These are phyloP conservation scores for Silurus glanis DNA, from an alignment of 2,113 vertebrate species.

Conservation along the genomic window DNA sequence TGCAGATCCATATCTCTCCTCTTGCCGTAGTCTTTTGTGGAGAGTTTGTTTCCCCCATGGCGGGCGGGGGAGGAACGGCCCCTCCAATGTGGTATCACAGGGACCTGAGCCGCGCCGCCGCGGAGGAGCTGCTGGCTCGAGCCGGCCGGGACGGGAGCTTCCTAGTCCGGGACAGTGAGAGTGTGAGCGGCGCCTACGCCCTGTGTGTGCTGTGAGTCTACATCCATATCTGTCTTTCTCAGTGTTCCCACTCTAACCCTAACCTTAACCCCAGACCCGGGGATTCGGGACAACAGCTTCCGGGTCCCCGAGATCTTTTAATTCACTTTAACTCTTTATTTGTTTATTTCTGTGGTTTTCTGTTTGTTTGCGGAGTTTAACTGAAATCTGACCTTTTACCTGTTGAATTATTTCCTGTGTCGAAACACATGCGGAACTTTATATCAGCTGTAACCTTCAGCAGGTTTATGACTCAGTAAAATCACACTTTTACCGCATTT, in stretches of 20 bases:
- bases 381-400: neutral
- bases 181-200: conserved; percentile 87
- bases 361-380: neutral
- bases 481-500: neutral
- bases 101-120: conserved; percentile 89
- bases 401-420: neutral
- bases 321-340: neutral
- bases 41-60: conserved; percentile 70
- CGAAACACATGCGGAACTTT: neutral
- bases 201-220: conserved; percentile 82
- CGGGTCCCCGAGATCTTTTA: neutral
- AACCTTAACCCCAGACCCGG: too few relatives aligned
- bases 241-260: too few relatives aligned
- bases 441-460: neutral
- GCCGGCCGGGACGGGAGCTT: conserved; percentile 91
- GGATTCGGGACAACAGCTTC: too few relatives aligned
- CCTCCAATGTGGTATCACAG: conserved; percentile 89
- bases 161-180: conserved; percentile 94
- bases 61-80: conserved; percentile 72
- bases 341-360: neutral
- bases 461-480: neutral
- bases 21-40: conserved; percentile 30
- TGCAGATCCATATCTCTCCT: neutral
- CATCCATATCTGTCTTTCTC: neutral
- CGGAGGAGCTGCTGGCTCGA: conserved; percentile 87